Percentiles rank a stretch among this genome's conserved stretches.
These are phyloP conservation scores for Drosophila trapezifrons DNA, from an alignment of 1,140 invertebrate genomes.

Conservation along the genomic window DNA sequence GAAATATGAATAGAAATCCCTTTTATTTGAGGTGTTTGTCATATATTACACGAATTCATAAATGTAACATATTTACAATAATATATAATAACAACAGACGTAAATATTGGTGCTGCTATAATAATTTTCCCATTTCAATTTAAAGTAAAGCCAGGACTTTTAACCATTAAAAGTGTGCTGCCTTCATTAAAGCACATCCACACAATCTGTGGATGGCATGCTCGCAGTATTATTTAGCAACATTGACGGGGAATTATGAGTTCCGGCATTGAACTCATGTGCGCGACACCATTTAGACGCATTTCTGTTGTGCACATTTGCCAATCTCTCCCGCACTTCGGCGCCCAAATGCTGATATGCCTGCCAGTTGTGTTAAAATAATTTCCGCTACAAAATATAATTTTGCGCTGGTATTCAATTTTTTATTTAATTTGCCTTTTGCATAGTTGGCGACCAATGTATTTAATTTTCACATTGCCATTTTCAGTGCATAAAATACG, in stretches of 20 bases:
- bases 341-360: slow-evolving; percentile 5
- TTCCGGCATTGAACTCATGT: slow-evolving; percentile 23
- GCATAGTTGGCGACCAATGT: slow-evolving; percentile 15
- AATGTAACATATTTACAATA: too few species aligned
- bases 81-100: neutral
- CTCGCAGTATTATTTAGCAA: neutral
- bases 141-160: neutral
- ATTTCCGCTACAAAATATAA: slow-evolving; percentile 69
- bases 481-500: slow-evolving; percentile 36
- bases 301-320: slow-evolving; percentile 20
- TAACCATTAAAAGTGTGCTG: neutral
- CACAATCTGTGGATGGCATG: neutral
- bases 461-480: slow-evolving; percentile 46
- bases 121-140: neutral
- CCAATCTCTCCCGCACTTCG: neutral
- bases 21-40: too few species aligned
- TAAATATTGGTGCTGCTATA: neutral
- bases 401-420: slow-evolving; percentile 34
- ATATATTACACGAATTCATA: too few species aligned
- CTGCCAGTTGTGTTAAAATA: slow-evolving; percentile 62
- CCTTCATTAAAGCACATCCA: neutral
- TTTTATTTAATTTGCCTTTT: slow-evolving; percentile 4
- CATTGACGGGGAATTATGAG: slow-evolving; percentile 15
- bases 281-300: slow-evolving; percentile 3
- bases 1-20: neutral